phyloP scores from a whole-genome alignment of 2,797 vertebrate species.

The Lacerta bilineata region DNA sequence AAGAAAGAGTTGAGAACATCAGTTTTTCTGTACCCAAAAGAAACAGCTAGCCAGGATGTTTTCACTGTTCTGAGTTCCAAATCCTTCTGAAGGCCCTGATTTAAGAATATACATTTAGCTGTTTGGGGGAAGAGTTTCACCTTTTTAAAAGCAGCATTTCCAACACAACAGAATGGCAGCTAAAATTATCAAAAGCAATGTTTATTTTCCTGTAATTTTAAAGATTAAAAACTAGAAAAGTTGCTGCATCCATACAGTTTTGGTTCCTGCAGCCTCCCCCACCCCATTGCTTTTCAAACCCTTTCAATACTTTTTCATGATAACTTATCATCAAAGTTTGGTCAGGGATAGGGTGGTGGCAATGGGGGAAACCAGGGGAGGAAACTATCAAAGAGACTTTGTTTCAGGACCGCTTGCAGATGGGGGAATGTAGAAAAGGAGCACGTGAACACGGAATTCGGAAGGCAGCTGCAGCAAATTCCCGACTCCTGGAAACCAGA shows the following conservation, averaged over 20 bases:
- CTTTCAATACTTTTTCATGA: conserved; percentile 3
- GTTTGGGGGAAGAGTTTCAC: neutral
- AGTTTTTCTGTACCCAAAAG: neutral
- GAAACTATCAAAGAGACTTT: conserved; percentile 9
- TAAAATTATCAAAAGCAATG: neutral
- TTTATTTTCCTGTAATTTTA: neutral
- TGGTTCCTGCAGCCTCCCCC: neutral
- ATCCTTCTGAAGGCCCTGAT: neutral
- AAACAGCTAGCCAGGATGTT: too few species aligned
- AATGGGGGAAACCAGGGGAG: too few species aligned
- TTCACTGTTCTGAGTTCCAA: neutral
- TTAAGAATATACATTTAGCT: neutral
- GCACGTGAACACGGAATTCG: neutral
- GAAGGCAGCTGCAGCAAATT: conserved; percentile 10
- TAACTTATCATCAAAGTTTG: neutral
- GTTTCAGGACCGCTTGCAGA: neutral
- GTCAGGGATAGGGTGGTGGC: neutral
- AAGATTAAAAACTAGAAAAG: neutral
- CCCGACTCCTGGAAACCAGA: neutral
- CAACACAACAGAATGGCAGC: neutral
- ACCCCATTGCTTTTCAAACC: neutral
- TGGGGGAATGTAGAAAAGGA: neutral
- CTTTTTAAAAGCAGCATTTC: neutral
- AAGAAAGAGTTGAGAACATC: neutral
- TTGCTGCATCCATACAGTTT: neutral